Percentiles rank a stretch among this genome's conserved stretches.
These are phyloP conservation scores for Xestia c-nigrum DNA, from an alignment of 2,888 invertebrate species.

Conservation along the genomic window DNA sequence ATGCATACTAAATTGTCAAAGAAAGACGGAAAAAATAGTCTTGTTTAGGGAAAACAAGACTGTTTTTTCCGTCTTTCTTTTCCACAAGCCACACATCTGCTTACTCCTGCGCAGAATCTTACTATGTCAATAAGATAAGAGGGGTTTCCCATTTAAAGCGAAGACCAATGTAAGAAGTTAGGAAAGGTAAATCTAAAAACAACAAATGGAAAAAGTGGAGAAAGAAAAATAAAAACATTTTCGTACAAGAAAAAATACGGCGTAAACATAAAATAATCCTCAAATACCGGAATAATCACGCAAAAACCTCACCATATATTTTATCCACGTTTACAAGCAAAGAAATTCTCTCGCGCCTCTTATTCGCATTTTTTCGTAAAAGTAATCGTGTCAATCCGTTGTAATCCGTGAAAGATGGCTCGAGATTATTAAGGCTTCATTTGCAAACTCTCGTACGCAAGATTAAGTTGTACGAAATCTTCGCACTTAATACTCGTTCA, in stretches of 20 bases:
- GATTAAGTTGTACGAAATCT: slow-evolving; percentile 74
- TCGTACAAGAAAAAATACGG: slow-evolving; percentile 4
- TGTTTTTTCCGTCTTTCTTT: too few species aligned
- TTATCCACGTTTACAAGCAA: slow-evolving; percentile 56
- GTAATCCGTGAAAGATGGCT: slow-evolving; percentile 77
- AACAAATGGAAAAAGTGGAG: neutral
- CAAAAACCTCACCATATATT: slow-evolving; percentile 52
- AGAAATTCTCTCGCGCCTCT: slow-evolving; percentile 54
- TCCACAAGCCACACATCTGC: neutral
- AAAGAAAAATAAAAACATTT: neutral
- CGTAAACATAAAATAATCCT: slow-evolving; percentile 36
- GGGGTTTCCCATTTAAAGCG: neutral
- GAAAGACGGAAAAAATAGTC: neutral
- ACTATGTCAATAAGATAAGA: neutral
- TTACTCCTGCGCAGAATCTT: neutral
- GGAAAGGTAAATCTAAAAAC: neutral
- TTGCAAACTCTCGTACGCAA: slow-evolving; percentile 75
- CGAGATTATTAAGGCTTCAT: slow-evolving; percentile 76
- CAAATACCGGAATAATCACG: slow-evolving; percentile 50
- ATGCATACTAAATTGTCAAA: neutral
- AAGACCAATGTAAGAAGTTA: neutral
- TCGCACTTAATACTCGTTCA: slow-evolving; percentile 65
- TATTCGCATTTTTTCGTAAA: slow-evolving; percentile 66
- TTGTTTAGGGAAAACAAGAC: neutral
- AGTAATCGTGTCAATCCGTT: slow-evolving; percentile 73